phyloP scores from a whole-genome alignment of 2,797 vertebrate genomes.

The Melopsittacus undulatus region DNA sequence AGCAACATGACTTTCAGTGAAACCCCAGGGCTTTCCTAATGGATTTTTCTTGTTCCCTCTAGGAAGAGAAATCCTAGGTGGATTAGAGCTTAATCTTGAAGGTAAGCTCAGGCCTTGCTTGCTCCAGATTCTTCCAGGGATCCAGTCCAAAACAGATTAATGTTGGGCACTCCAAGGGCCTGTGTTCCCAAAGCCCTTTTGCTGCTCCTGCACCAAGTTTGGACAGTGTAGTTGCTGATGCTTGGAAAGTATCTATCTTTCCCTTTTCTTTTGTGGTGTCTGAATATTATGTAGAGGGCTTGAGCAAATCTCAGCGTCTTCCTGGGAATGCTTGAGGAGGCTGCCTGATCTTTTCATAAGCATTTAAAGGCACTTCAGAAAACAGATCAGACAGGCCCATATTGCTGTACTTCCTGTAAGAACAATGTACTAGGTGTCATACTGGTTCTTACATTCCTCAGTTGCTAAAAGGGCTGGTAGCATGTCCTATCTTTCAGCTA shows the following conservation, averaged over 20 bases:
- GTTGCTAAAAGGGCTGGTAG: background rate
- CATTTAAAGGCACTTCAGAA: background rate
- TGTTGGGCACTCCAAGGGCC: fast-evolving
- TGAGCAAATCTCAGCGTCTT: background rate
- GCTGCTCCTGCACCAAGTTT: background rate
- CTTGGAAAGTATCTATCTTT: background rate
- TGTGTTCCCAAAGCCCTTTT: background rate
- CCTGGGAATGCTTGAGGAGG: background rate
- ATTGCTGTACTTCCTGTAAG: background rate
- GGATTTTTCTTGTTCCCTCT: background rate
- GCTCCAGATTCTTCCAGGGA: background rate
- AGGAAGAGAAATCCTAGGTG: background rate
- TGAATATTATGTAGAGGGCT: background rate
- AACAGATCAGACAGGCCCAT: background rate
- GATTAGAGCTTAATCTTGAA: background rate
- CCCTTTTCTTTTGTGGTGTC: background rate
- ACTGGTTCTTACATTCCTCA: background rate
- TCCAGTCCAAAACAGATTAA: background rate
- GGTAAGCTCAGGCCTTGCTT: background rate
- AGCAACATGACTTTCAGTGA: background rate
- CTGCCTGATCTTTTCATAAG: background rate
- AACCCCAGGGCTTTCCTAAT: background rate
- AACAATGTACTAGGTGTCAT: background rate
- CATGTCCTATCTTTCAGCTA: background rate
- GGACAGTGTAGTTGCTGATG: background rate